phyloP scores from a whole-genome alignment of 2,888 invertebrate genomes.

The Epistrophe grossulariae region DNA sequence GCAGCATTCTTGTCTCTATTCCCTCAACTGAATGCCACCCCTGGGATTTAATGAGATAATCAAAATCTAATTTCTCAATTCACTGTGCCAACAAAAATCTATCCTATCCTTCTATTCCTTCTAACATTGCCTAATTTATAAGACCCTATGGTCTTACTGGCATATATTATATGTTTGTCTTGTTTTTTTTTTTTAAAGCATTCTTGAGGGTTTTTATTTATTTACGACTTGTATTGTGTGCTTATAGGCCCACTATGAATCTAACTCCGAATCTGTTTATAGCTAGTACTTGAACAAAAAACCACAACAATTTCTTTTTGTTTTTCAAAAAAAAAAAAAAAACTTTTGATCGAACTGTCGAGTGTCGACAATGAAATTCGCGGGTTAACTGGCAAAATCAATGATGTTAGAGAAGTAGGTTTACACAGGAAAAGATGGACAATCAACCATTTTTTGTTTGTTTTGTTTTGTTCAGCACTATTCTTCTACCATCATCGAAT shows the following conservation, averaged over 20 bases:
- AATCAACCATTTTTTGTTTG: slow-evolving; percentile 54
- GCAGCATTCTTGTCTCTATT: too few species aligned
- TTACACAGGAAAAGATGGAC: slow-evolving; percentile 49
- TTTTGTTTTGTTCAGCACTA: neutral
- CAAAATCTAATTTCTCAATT: too few species aligned
- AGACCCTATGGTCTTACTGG: too few species aligned
- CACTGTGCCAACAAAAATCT: too few species aligned
- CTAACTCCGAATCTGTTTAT: neutral
- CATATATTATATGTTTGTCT: too few species aligned
- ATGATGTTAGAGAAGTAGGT: slow-evolving; percentile 35
- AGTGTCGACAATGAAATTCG: slow-evolving; percentile 5
- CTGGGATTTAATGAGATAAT: too few species aligned
- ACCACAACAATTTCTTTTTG: slow-evolving; percentile 6
- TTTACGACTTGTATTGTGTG: too few species aligned
- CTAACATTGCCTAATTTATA: too few species aligned
- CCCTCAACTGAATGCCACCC: too few species aligned
- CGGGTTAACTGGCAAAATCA: slow-evolving; percentile 48
- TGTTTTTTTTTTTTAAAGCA: too few species aligned
- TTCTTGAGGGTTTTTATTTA: too few species aligned
- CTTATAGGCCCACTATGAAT: neutral
- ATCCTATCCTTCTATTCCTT: too few species aligned
- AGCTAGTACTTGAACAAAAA: slow-evolving; percentile 21
- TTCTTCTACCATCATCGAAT: slow-evolving; percentile 49
- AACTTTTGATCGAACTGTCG: slow-evolving; percentile 56
- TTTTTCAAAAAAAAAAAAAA: neutral